A percentile compares a stretch with the other conserved stretches of the same genome.
phyloP scores from a whole-genome alignment of 2,113 vertebrate species.

The Rousettus leschenaultii region DNA sequence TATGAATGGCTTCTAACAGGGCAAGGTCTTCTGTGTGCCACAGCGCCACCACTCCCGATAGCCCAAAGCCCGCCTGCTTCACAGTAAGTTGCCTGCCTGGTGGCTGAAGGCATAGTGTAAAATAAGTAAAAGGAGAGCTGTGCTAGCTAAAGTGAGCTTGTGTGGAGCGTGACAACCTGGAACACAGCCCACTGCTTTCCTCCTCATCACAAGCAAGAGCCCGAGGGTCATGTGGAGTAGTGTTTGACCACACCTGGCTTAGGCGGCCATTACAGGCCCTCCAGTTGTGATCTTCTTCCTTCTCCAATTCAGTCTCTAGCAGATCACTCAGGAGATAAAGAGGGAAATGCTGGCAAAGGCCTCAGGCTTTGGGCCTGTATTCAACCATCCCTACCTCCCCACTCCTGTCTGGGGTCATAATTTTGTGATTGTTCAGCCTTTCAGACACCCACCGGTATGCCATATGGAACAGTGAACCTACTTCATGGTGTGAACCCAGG shows the following conservation, averaged over 20 bases:
- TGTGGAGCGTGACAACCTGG: background rate
- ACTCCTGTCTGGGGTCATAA: background rate
- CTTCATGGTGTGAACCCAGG: slow-evolving; percentile 92
- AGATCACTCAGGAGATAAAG: background rate
- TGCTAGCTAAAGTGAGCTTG: background rate
- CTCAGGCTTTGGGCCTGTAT: background rate
- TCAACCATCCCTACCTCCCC: background rate
- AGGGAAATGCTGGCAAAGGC: background rate
- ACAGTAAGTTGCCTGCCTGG: background rate
- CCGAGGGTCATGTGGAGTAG: background rate
- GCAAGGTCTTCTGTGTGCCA: background rate
- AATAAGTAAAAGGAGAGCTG: background rate
- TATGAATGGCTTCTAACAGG: background rate
- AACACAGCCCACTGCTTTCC: background rate
- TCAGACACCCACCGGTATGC: slow-evolving; percentile 96
- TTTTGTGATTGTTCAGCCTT: slow-evolving; percentile 86
- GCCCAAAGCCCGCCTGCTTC: background rate
- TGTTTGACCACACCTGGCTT: background rate
- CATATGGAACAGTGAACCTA: slow-evolving; percentile 96
- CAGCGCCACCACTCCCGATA: background rate
- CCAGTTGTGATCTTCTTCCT: background rate
- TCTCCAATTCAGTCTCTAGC: background rate
- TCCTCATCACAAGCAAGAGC: background rate
- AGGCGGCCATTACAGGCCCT: background rate
- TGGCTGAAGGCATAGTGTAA: background rate